phyloP scores from a whole-genome alignment of 2,797 vertebrate species.

The Oryzias dopingdopingensis region DNA sequence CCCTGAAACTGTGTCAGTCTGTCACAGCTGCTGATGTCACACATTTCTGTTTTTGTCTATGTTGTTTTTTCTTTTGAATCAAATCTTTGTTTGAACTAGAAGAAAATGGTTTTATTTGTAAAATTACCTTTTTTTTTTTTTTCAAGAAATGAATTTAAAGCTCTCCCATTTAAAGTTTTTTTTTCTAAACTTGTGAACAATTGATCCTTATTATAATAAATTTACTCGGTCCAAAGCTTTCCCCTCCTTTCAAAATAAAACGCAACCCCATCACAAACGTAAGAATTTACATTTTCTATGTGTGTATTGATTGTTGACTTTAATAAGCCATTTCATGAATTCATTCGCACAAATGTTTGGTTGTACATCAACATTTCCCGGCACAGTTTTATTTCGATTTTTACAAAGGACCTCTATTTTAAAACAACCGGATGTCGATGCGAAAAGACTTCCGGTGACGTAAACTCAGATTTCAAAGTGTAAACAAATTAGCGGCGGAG shows the following conservation, averaged over 20 bases:
- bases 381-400: neutral
- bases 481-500: constrained; percentile 2
- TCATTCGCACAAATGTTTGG: neutral
- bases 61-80: neutral
- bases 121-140: neutral
- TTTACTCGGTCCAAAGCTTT: too few relatives aligned
- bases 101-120: neutral
- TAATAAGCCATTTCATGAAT: constrained; percentile 16
- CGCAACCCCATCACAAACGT: neutral
- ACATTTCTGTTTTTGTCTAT: neutral
- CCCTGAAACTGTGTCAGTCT: constrained; percentile 8
- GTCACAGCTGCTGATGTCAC: neutral
- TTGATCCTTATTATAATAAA: too few relatives aligned
- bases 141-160: too few relatives aligned
- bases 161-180: neutral
- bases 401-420: constrained; percentile 29
- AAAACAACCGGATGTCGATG: neutral
- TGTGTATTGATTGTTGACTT: constrained; percentile 12
- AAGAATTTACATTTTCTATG: constrained; percentile 2
- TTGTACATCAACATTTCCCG: neutral
- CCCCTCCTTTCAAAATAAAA: neutral
- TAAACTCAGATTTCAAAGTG: rapidly evolving
- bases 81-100: neutral
- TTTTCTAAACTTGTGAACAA: too few relatives aligned
- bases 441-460: constrained; percentile 19